Evolutionary conservation across 2,113 vertebrate genomes (phyloP).

Genomic region (Oreochromis aureus): DNA sequence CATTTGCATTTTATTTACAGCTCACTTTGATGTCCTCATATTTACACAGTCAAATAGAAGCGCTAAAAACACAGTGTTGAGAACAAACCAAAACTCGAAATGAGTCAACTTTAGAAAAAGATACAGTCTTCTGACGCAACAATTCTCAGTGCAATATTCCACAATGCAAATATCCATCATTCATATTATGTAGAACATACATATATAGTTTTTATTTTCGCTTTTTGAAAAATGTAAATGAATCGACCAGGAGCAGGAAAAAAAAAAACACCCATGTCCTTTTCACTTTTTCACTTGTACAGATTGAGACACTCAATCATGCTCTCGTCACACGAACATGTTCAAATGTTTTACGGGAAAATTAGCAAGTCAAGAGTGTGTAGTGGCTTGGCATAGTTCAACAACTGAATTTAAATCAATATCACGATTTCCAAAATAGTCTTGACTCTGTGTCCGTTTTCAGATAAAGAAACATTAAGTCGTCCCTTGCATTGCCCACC

Average conservation of each 20-base stretch:
- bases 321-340: conserved; percentile 27
- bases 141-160: conserved; percentile 70
- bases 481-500: conserved; percentile 10
- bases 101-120: conserved; percentile 68
- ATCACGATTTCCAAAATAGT: conserved; percentile 18
- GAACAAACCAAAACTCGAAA: conserved; percentile 70
- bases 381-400: conserved; percentile 42
- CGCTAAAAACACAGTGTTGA: conserved; percentile 81
- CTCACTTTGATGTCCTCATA: conserved; percentile 77
- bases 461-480: background rate
- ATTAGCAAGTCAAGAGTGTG: conserved; percentile 11
- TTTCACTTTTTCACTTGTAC: conserved; percentile 54
- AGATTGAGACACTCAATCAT: conserved; percentile 54
- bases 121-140: conserved; percentile 63
- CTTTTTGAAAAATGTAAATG: conserved; percentile 51
- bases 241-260: conserved; percentile 46
- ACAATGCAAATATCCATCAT: conserved; percentile 74
- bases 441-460: conserved; percentile 10
- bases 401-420: conserved; percentile 33
- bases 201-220: background rate
- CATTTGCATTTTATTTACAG: conserved; percentile 97
- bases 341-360: conserved; percentile 24
- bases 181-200: conserved; percentile 62
- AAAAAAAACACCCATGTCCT: background rate
- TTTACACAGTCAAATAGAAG: conserved; percentile 93